These are phyloP conservation scores for Sebastes variabilis DNA, from an alignment of 2,797 vertebrate genomes.

Conservation along the genomic window DNA sequence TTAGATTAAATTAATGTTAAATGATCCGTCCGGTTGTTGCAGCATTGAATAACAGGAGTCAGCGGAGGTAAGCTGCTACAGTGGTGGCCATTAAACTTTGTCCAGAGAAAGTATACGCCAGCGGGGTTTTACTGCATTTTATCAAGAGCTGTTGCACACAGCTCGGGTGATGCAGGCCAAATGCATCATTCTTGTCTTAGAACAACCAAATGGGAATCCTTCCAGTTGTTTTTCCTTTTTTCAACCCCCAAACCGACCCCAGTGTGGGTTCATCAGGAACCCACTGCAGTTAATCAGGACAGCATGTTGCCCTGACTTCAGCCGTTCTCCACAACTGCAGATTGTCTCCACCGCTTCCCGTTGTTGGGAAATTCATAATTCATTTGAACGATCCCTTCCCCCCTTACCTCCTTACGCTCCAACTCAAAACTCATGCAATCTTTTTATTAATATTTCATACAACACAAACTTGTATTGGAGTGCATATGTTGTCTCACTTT, in stretches of 20 bases:
- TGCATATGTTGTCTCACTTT: not conserved
- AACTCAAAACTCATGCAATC: not conserved
- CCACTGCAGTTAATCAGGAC: constrained; percentile 75
- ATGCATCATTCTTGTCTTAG: constrained; percentile 55
- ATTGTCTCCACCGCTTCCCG: constrained; percentile 27
- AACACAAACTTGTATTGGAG: not conserved
- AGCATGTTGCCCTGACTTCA: constrained; percentile 70
- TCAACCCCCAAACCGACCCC: constrained; percentile 37
- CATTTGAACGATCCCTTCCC: not conserved
- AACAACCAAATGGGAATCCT: constrained; percentile 56
- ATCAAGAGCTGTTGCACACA: constrained; percentile 33
- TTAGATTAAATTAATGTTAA: constrained; percentile 15
- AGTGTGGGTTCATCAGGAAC: constrained; percentile 69
- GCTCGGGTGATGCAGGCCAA: constrained; percentile 25
- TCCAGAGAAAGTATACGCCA: constrained; percentile 22
- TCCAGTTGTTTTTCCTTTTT: constrained; percentile 49
- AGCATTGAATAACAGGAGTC: not conserved
- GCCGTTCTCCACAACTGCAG: constrained; percentile 55
- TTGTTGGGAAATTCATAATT: constrained; percentile 6
- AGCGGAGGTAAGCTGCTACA: not conserved
- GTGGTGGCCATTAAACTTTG: not conserved
- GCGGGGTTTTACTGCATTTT: constrained; percentile 28
- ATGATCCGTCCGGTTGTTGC: not conserved
- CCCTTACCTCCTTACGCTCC: not conserved
- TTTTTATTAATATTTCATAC: not conserved